Evolutionary conservation across 2,797 vertebrate genomes (phyloP), one percentile per base, ranked within the genome.

Genomic region (Aselliscus stoliczkanus): DNA sequence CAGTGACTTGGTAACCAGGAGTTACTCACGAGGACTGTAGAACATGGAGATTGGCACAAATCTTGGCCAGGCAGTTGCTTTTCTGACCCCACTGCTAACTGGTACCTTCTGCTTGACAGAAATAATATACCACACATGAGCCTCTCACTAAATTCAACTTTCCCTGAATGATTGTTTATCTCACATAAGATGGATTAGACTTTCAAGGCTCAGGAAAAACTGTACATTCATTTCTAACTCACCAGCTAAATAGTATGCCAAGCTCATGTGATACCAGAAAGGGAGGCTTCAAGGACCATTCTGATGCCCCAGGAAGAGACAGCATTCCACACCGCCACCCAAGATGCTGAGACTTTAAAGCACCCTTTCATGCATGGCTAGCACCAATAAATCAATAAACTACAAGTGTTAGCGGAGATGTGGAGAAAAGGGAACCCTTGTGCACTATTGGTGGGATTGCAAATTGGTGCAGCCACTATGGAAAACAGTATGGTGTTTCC

Each of bases 91-190:
- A 7, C n/a, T 88, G 75, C 81, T 64, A 79, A 81, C 73, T 42
- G 34, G 50, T 39, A 64, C 64, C 82, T 86, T 86, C n/a, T 85
- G 5, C 72, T 87, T 92, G 94, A 69, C 91, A 95, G 91, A 95
- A 94, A 85, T 82, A 95, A 93, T 82, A 82, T 29, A 50, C 73
- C 56, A 65, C 52, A 73, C 62, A 42, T 20, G 77, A 85, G 18
- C n/a, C 29, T 94, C 86, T 96, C 58, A 56, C 79, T 96, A 93
- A 97, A 89, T 91, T 72, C 86, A 93, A 14, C 75, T 54, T 86
- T 65, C 58, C 75, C 37, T 7, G 31, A 75, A 75, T 44, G 73
- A 79, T 86, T 8, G 3, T 95, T 96, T 96, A 76, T 89, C 89
- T 88, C 87, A 64, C 21, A 73, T 50, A 64, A 87, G 39, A 73